phyloP scores from a whole-genome alignment of 2,113 vertebrate genomes.

The Pica pica region DNA sequence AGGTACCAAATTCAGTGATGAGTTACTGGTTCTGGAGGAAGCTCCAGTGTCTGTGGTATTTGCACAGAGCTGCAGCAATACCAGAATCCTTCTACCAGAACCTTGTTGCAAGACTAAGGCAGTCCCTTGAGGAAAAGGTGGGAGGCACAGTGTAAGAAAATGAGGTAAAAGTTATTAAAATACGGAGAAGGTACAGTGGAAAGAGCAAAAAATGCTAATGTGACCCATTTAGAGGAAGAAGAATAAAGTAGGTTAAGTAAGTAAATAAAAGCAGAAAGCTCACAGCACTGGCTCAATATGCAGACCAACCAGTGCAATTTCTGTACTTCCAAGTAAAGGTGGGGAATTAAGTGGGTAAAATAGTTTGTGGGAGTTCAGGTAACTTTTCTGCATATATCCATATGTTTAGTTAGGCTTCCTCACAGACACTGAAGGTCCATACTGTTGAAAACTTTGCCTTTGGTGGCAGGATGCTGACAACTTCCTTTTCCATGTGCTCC shows the following conservation, averaged over 20 bases:
- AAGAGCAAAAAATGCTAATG: background rate
- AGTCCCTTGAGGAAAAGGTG: background rate
- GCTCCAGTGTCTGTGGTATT: background rate
- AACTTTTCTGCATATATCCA: fast-evolving
- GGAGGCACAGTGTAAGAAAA: background rate
- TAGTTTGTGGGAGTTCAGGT: background rate
- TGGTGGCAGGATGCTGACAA: background rate
- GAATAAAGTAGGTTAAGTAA: background rate
- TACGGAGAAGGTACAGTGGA: background rate
- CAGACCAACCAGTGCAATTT: background rate
- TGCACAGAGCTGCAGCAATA: background rate
- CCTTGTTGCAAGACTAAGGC: background rate
- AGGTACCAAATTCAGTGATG: background rate
- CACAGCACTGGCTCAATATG: background rate
- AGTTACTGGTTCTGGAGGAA: background rate
- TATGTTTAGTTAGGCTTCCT: background rate
- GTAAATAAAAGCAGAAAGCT: background rate
- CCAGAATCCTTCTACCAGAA: background rate
- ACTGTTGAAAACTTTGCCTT: background rate
- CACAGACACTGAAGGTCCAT: background rate
- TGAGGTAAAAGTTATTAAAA: background rate
- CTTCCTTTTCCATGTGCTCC: background rate
- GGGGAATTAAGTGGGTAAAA: background rate
- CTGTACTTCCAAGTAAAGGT: background rate
- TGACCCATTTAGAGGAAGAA: background rate